Evolutionary conservation across 2,888 invertebrate genomes (phyloP).

Genomic region (Sussaba pulchella): DNA sequence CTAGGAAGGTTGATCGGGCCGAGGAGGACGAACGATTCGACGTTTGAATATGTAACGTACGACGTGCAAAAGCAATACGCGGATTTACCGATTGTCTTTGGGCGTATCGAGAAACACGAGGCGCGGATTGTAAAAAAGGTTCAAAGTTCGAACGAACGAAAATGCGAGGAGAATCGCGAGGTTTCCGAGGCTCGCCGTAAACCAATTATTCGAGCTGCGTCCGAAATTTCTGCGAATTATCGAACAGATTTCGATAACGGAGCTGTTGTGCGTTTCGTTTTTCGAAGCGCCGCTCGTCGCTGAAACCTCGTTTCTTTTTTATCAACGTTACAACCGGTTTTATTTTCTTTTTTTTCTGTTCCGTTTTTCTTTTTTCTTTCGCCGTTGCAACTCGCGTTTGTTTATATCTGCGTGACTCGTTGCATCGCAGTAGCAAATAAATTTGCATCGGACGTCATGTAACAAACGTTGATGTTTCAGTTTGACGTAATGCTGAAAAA

Average conservation of each 20-base stretch:
- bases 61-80: constrained; percentile 1
- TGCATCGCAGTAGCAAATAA: constrained; percentile 15
- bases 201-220: background rate
- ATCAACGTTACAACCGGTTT: background rate
- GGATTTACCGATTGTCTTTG: constrained; percentile 4
- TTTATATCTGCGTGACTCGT: background rate
- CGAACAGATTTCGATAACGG: constrained; percentile 7
- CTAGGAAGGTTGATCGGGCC: background rate
- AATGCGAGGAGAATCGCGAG: constrained; percentile 16
- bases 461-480: constrained; percentile 29
- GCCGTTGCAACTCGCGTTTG: background rate
- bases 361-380: background rate
- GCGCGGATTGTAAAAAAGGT: constrained; percentile 3
- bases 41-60: constrained; percentile 45
- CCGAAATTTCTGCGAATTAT: background rate
- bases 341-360: background rate
- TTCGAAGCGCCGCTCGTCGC: background rate
- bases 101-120: background rate
- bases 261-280: no score
- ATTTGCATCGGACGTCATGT: background rate
- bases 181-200: background rate
- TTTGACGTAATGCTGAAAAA: no score
- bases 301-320: background rate
- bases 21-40: background rate
- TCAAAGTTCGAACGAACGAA: constrained; percentile 29